Base-by-base conservation (phyloP, 2,888 invertebrate species). In the Acutogordius australiensis region DNA sequence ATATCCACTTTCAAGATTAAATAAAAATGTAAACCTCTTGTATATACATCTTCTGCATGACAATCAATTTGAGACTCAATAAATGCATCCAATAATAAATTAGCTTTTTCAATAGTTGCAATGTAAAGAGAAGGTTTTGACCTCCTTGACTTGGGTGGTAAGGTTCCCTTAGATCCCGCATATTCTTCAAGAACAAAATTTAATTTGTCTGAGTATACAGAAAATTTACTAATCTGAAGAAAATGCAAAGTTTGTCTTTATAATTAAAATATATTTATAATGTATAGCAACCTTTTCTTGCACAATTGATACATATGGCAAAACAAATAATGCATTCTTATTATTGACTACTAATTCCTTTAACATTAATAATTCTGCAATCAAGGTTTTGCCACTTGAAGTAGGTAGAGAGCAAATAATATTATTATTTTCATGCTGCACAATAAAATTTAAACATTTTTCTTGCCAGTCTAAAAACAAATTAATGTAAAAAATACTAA, bases 311-410 rank as follows among this genome's bases (percentile, higher is more conserved):
- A 94, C 86, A 75, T 82, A 94, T 0, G 94, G 94, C 62, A 94
- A 72, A 65, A 94, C 79, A 64, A 94, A 82, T 27, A 94, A 71
- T 13, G 80, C 84, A 76, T 88, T 84, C 65, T 78, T 80, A 67
- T 80, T 79, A 60, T 79, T 76, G 64, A 81, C 80, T 8, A 90
- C 70, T 2, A 91, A 73, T 73, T 90, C 85, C 51, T 80, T 75
- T 23, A 91, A 72, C 76, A 94, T 86, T 58, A 94, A 74, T 62
- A 94, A 81, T 72, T 94, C 94, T 0, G 94, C 90, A 13, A 94
- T 88, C 29, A 94, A 73, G 1, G 94, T 94, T 74, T 94, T 94
- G 0, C 91, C 94, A 1, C 91, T 91, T 68, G 90, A 88, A 0
- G 91, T 94, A 0, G 94, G 91, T 45, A 91, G 71, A 0, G 86